Conservation (phyloP, 2,888 invertebrate genomes). For the Eubasilissa splendida region DNA sequence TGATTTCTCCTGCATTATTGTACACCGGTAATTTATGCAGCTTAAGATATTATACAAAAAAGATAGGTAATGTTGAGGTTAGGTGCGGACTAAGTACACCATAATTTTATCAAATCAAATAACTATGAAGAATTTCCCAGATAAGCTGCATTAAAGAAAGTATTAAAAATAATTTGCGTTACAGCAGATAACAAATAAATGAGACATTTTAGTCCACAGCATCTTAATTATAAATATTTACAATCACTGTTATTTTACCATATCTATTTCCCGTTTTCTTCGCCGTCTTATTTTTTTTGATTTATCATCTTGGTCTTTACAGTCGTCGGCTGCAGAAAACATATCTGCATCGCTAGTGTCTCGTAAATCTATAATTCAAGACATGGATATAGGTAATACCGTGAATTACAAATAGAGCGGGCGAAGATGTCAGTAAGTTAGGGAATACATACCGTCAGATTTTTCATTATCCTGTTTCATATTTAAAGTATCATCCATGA, state of each 20-base stretch:
- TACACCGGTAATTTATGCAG: too few relatives aligned
- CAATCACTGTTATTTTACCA: slow-evolving; percentile 62
- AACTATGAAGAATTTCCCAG: too few relatives aligned
- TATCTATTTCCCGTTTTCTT: slow-evolving; percentile 69
- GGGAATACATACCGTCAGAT: slow-evolving; percentile 30
- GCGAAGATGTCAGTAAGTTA: neutral
- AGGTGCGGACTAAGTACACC: too few relatives aligned
- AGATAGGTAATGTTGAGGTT: too few relatives aligned
- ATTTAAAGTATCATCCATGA: slow-evolving; percentile 17
- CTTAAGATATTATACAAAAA: too few relatives aligned
- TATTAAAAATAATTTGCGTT: too few relatives aligned
- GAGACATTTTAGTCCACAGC: too few relatives aligned
- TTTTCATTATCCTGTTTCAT: slow-evolving; percentile 25
- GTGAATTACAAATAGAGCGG: neutral
- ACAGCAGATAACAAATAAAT: too few relatives aligned
- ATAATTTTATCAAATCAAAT: too few relatives aligned
- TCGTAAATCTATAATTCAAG: slow-evolving; percentile 62
- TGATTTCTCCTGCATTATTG: too few relatives aligned
- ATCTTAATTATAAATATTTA: neutral
- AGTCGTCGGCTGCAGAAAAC: slow-evolving; percentile 66
- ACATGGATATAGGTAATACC: slow-evolving; percentile 15
- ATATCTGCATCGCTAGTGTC: slow-evolving; percentile 70
- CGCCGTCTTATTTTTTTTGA: slow-evolving; percentile 66
- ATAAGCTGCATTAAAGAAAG: too few relatives aligned
- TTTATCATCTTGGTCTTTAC: slow-evolving; percentile 66